phyloP scores from a whole-genome alignment of 2,113 vertebrate species.

The Cyphomyrus discorhynchus region DNA sequence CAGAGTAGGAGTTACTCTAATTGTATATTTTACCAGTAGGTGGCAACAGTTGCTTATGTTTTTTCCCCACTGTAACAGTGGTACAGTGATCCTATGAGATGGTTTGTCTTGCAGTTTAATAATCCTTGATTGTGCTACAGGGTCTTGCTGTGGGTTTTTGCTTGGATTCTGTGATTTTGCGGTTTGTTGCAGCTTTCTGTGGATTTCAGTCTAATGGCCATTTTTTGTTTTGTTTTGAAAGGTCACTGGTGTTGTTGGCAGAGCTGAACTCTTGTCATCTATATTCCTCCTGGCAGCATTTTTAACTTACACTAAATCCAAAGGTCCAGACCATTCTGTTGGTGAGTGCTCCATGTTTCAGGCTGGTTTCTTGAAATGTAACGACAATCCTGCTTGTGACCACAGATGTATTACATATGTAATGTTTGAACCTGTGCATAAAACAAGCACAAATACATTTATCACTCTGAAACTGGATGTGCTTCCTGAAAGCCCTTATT shows the following conservation, averaged over 20 bases:
- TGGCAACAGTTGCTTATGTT: slow-evolving; percentile 47
- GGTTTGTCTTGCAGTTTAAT: neutral
- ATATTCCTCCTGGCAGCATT: slow-evolving; percentile 94
- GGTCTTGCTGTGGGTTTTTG: neutral
- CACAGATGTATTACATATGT: neutral
- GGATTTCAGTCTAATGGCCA: neutral
- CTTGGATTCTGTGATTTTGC: neutral
- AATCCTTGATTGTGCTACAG: neutral
- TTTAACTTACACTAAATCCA: slow-evolving; percentile 88
- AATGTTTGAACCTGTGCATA: neutral
- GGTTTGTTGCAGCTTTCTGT: neutral
- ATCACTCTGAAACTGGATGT: too few relatives aligned
- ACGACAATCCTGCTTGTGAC: neutral
- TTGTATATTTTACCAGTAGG: slow-evolving; percentile 44
- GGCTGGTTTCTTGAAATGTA: neutral
- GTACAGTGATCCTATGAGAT: neutral
- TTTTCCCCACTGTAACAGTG: neutral
- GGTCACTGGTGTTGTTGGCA: slow-evolving; percentile 94
- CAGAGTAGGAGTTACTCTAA: neutral
- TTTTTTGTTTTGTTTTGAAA: slow-evolving; percentile 40
- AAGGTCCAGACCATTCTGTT: slow-evolving; percentile 79
- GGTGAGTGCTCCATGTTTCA: slow-evolving; percentile 57
- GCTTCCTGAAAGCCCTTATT: too few relatives aligned
- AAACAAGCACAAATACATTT: neutral
- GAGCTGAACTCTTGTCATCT: slow-evolving; percentile 93